Percentiles rank a stretch among this genome's conserved stretches.
Conservation (phyloP, 2,797 vertebrate species). For the Spinus pinus region DNA sequence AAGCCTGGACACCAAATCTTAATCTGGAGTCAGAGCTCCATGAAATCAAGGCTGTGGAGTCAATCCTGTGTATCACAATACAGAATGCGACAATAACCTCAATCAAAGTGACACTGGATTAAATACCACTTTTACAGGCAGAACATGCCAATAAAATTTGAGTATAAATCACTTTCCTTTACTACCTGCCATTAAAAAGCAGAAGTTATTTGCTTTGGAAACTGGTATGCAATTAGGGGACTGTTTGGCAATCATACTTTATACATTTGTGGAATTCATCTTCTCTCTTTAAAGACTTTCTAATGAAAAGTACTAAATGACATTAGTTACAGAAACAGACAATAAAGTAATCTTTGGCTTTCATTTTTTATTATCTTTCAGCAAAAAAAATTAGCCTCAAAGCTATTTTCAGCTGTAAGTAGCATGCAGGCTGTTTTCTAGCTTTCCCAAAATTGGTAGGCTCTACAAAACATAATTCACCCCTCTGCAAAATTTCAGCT, state of each 20-base stretch:
- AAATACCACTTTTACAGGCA: neutral
- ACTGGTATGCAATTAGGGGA: neutral
- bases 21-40: neutral
- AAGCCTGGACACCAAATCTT: neutral
- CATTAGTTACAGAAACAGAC: neutral
- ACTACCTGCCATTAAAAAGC: neutral
- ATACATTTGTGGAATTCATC: neutral
- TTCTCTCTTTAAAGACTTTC: neutral
- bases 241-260: neutral
- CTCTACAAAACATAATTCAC: neutral
- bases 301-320: neutral
- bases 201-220: neutral
- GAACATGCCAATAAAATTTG: neutral
- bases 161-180: neutral
- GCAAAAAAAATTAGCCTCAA: neutral
- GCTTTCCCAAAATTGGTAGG: neutral
- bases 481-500: neutral
- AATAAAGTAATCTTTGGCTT: neutral
- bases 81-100: neutral
- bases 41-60: neutral
- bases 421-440: neutral
- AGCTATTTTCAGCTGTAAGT: neutral
- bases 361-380: neutral
- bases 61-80: neutral
- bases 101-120: neutral